phyloP scores from a whole-genome alignment of 2,113 vertebrate species.

The Bungarus multicinctus region DNA sequence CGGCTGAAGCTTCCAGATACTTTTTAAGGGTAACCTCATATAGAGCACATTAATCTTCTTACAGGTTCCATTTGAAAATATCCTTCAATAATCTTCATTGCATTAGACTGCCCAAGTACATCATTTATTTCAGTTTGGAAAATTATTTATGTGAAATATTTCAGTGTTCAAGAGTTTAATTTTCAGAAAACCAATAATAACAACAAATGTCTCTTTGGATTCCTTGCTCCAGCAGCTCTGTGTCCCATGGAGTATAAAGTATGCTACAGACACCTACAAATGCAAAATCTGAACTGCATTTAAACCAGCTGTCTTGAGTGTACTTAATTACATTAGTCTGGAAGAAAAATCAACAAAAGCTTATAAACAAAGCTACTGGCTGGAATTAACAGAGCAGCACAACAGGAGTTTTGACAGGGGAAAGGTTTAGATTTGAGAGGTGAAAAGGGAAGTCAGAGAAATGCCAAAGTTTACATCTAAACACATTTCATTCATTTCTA shows the following conservation, averaged over 20 bases:
- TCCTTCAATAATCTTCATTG: constrained; percentile 44
- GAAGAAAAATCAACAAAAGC: constrained; percentile 28
- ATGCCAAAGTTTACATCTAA: not conserved
- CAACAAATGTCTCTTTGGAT: constrained; percentile 40
- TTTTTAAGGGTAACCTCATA: not conserved
- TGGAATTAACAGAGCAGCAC: constrained; percentile 54
- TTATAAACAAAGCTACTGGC: constrained; percentile 57
- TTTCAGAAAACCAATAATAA: constrained; percentile 49
- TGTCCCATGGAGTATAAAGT: not conserved
- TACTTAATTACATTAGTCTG: constrained; percentile 44
- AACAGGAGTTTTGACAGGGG: constrained; percentile 12
- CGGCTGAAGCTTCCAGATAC: not conserved
- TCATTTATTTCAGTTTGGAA: constrained; percentile 55
- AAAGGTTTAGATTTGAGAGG: not conserved
- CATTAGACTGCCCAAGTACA: constrained; percentile 39
- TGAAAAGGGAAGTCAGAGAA: not conserved
- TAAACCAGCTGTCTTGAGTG: constrained; percentile 64
- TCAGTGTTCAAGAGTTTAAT: constrained; percentile 56
- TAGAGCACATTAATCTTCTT: not conserved
- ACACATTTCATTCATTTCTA: not conserved
- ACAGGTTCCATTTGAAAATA: constrained; percentile 33
- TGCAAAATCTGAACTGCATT: constrained; percentile 27
- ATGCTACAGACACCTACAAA: constrained; percentile 3
- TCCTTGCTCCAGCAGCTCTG: constrained; percentile 33
- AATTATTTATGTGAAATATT: constrained; percentile 38